Conservation (phyloP, 2,888 invertebrate species). For the Phymatocera aterrima region DNA sequence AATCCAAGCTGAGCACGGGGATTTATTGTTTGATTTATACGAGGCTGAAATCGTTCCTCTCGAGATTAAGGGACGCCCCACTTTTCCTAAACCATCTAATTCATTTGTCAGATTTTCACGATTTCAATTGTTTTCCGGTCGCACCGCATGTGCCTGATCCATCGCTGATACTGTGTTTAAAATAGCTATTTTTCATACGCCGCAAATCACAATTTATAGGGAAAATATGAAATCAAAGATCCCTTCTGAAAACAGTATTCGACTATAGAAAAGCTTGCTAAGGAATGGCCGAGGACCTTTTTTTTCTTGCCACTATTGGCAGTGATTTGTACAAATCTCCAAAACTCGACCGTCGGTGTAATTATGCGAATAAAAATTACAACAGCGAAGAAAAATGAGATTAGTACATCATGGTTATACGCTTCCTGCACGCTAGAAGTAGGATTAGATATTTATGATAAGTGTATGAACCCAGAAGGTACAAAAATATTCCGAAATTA, state of each 20-base stretch:
- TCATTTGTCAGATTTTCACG: background rate
- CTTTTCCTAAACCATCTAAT: no score
- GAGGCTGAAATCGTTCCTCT: background rate
- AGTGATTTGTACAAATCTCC: background rate
- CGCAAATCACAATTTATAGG: background rate
- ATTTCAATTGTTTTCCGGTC: no score
- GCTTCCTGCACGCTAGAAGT: background rate
- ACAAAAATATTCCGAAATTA: constrained; percentile 14
- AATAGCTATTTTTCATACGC: background rate
- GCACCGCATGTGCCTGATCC: no score
- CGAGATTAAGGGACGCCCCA: background rate
- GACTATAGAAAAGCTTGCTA: background rate
- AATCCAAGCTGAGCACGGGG: background rate
- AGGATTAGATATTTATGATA: background rate
- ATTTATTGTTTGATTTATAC: no score
- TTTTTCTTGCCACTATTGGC: background rate
- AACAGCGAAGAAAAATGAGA: background rate
- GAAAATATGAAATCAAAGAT: background rate
- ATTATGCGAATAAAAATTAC: background rate
- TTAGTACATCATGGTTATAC: background rate
- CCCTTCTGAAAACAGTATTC: background rate
- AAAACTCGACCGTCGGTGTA: background rate
- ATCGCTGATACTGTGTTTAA: no score
- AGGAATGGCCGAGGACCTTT: constrained; percentile 10
- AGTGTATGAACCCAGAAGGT: background rate